Evolutionary conservation across 2,888 invertebrate species (phyloP).

Genomic region (Ornithoptera alexandrae): DNA sequence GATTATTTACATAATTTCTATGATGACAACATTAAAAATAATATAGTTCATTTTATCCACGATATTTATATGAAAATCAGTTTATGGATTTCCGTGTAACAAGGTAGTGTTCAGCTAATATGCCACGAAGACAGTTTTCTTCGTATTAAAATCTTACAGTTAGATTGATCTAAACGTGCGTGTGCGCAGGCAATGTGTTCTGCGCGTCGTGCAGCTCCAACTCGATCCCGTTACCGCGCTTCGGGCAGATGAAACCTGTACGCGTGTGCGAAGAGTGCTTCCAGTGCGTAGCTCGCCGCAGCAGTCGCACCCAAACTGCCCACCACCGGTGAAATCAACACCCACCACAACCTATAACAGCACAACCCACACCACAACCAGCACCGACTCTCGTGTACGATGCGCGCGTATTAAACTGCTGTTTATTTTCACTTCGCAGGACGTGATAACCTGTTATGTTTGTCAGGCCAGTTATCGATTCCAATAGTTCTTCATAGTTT

Average conservation of each 20-base stretch:
- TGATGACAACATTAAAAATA: too few species aligned
- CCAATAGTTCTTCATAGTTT: not conserved
- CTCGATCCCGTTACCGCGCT: constrained; percentile 94
- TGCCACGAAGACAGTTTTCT: too few species aligned
- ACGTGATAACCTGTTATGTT: not conserved
- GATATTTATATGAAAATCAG: too few species aligned
- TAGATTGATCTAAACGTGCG: not conserved
- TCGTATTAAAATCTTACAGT: too few species aligned
- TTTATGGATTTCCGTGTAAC: too few species aligned
- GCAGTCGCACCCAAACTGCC: constrained; percentile 41
- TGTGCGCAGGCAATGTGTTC: constrained; percentile 86
- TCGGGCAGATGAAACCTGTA: constrained; percentile 94
- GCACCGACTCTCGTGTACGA: not conserved
- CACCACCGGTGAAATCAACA: constrained; percentile 47
- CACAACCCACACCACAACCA: not conserved
- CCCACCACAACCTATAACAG: not conserved
- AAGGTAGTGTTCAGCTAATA: too few species aligned
- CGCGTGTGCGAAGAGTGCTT: constrained; percentile 96
- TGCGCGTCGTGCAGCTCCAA: constrained; percentile 96
- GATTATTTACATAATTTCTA: too few species aligned
- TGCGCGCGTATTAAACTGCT: not conserved
- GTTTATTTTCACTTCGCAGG: not conserved
- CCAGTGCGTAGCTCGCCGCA: constrained; percentile 48
- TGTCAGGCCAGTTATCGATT: not conserved
- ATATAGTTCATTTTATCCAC: too few species aligned